Evolutionary conservation across 2,888 invertebrate genomes (phyloP), one percentile per base, ranked within the genome.

Genomic region (Athalia circularis): DNA sequence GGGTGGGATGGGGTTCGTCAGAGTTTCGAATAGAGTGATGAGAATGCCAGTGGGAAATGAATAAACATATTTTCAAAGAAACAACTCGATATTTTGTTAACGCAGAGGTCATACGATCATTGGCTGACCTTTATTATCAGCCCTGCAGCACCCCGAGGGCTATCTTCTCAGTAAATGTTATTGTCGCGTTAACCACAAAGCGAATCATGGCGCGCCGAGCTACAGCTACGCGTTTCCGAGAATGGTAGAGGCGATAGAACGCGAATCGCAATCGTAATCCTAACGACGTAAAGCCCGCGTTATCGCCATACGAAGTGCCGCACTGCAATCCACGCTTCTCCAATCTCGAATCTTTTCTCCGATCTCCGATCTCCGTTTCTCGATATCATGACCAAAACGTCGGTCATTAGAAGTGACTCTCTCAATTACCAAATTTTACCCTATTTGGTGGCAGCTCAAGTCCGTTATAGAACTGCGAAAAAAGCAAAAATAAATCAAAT

Each of bases 281-380:
- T 64, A 50, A 61, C 61, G 61, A 74, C 48, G 13, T 11, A 61
- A 62, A 61, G 11, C 13, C 59, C 75, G 62, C 75, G 75, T 64
- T 75, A 75, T 75, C 75, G 75, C 75, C 75, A 64, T 50, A 50
- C 75, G 48, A 74, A 74, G 47, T 75, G 62, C 29, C 47, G 29
- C 29, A 72, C 57, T 75, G 64, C 75, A 75, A 75, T 75, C 75
- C 75, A 75, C 75, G 75, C 64, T 75, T 50, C 50, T 64, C 64
- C 29, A 75, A 75, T 62, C 75, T 75, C 62, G 15, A 45, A 75
- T 62, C 61, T 75, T 75, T 75, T 75, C 75, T 75, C 75, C 75
- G 62, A 62, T 62, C 62, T n/a, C 62, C 13, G 64, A 75, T 75
- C 75, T 62, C 75, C 50, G 64, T 75, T 75, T 15, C 61, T 64